These are phyloP conservation scores for Drosophila melanogaster DNA, from an alignment of 1,140 invertebrate species.

Conservation along the genomic window Release_6_plus_ISO1_MT NC_004354.4:10904501-10905000, in stretches of 20 bases:
- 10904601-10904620: constrained; percentile 8
- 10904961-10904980: not conserved
- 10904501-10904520: not conserved
- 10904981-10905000: constrained; percentile 12
- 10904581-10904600: constrained; percentile 13
- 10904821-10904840: too few relatives aligned
- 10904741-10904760: not conserved
- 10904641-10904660: constrained; percentile 5
- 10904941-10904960: constrained; percentile 1
- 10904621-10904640: constrained; percentile 4
- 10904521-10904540: constrained; percentile 5
- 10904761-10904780: not conserved
- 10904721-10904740: constrained; percentile 13
- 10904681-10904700: constrained; percentile 20
- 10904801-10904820: too few relatives aligned
- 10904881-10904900: not conserved
- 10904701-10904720: constrained; percentile 2
- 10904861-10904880: too few relatives aligned
- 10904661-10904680: constrained; percentile 21
- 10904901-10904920: not conserved
- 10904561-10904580: constrained; percentile 4
- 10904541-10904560: constrained; percentile 20
- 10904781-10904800: too few relatives aligned
- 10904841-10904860: too few relatives aligned
- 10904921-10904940: too few relatives aligned